phyloP scores from a whole-genome alignment of 2,797 vertebrate genomes.

The Pipistrellus nathusii region DNA sequence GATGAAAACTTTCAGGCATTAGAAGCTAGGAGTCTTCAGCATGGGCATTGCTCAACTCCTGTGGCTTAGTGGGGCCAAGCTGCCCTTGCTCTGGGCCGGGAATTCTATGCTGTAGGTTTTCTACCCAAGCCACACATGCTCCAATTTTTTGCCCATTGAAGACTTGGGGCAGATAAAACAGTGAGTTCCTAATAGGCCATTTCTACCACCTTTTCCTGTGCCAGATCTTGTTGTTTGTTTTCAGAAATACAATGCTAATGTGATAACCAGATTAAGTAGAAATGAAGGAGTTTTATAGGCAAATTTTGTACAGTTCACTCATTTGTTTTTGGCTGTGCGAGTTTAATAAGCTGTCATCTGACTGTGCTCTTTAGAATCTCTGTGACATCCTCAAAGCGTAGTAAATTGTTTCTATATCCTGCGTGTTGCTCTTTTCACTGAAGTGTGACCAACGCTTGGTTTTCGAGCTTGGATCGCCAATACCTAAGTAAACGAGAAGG shows the following conservation, averaged over 20 bases:
- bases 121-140: not conserved
- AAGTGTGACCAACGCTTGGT: no score
- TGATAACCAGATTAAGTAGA: not conserved
- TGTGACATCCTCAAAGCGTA: rapidly evolving
- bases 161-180: no score
- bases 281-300: rapidly evolving
- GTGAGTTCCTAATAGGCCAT: rapidly evolving
- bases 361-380: rapidly evolving
- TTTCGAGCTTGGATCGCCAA: not conserved
- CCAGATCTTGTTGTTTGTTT: not conserved
- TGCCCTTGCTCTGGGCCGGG: no score
- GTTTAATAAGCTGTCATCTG: not conserved
- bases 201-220: rapidly evolving
- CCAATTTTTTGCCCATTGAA: rapidly evolving
- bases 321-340: rapidly evolving
- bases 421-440: not conserved
- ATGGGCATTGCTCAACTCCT: rapidly evolving
- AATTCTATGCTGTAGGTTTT: not conserved
- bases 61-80: not conserved
- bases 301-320: not conserved
- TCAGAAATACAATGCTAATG: not conserved
- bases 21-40: rapidly evolving
- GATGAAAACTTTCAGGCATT: rapidly evolving
- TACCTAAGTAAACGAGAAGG: not conserved
- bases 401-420: rapidly evolving